Evolutionary conservation across 2,888 invertebrate species (phyloP), one percentile per base, ranked within the genome.

Genomic region (Cosmopolites sordidus): DNA sequence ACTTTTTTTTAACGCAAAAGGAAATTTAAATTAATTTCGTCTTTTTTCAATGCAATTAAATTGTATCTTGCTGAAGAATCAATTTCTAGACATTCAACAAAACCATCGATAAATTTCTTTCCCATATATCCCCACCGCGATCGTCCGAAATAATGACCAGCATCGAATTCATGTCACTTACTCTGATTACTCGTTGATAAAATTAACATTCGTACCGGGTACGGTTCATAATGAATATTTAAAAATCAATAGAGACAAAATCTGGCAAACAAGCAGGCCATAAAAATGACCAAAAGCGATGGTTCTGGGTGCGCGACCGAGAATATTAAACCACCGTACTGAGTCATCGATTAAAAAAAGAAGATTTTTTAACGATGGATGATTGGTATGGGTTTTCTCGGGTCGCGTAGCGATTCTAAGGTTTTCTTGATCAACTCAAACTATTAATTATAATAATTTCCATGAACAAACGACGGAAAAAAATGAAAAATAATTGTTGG

Each of bases 241-340:
- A 56, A 56, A 56, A 56, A 56, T 53, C 50, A 41, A 56, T 56
- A 53, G 52, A 52, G 46, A 47, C 53, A 40, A 56, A 50, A 56
- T 53, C 50, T 52, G 54, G 47, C 48, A 47, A 55, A 55, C 51
- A 51, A 37, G 54, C 38, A 12, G 56, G 49, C 40, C 52, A 52
- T 56, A 48, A 46, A 50, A 56, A 56, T 56, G 43, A 56, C 56
- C 50, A 53, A 53, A 56, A 53, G 47, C 27, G 37, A 8, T 12
- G 41, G 22, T 5, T 2, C 11, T 33, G 8, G 33, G 11, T 2
- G 11, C 11, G 11, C 33, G 12, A 33, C 33, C 33, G 8, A 4
- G 33, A 4, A 33, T 33, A 33, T 11, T 33, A 33, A 33, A 33
- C 33, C 3, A n/a, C 11, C 3, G 33, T n/a, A 33, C 5, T 33